Evolutionary conservation across 2,888 invertebrate genomes (phyloP).

Genomic region (Xestia c-nigrum): DNA sequence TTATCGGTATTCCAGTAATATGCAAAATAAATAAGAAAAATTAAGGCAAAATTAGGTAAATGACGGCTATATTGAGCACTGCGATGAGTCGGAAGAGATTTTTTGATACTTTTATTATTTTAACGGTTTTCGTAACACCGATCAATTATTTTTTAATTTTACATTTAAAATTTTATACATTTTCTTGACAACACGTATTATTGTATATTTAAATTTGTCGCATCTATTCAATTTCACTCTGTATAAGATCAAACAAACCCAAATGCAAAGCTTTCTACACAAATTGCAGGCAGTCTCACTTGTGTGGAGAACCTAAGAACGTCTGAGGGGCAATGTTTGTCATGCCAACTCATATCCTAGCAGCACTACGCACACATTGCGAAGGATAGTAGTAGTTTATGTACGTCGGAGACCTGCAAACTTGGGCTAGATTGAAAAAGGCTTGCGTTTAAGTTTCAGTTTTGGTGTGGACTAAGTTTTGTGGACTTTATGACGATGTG

Average conservation of each 20-base stretch:
- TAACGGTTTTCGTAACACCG: too few species aligned
- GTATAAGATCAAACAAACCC: constrained; percentile 9
- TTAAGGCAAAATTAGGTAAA: too few species aligned
- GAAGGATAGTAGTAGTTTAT: constrained; percentile 24
- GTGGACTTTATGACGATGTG: not conserved
- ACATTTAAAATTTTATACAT: too few species aligned
- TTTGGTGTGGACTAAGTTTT: not conserved
- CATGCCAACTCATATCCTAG: constrained; percentile 64
- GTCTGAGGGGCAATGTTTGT: constrained; percentile 62
- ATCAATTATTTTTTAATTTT: too few species aligned
- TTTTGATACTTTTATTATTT: too few species aligned
- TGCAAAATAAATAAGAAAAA: too few species aligned
- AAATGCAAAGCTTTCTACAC: constrained; percentile 18
- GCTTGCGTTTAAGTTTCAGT: not conserved
- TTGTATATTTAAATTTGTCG: too few species aligned
- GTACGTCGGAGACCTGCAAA: constrained; percentile 16
- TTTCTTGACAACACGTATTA: too few species aligned
- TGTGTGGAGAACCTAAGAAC: constrained; percentile 41
- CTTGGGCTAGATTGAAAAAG: constrained; percentile 52
- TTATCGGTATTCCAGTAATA: too few species aligned
- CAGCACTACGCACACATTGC: constrained; percentile 48
- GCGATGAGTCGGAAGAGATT: too few species aligned
- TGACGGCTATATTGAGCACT: too few species aligned
- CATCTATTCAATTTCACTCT: too few species aligned
- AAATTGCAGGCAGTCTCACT: constrained; percentile 10